Evolutionary conservation across 2,797 vertebrate species (phyloP), one percentile per base, ranked within the genome.

Genomic region (Xenentodon cancila): DNA sequence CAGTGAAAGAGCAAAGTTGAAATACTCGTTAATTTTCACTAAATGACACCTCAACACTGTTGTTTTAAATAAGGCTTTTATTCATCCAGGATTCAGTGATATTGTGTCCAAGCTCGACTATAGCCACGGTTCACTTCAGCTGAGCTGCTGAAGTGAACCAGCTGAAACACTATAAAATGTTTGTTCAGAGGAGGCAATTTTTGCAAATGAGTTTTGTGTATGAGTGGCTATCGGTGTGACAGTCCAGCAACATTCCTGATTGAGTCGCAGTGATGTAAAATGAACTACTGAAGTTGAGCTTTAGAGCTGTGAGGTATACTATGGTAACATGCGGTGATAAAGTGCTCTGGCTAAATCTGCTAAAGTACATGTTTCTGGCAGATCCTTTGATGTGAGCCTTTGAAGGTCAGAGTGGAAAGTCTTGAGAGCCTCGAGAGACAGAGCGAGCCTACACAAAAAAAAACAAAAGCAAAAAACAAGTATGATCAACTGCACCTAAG

Each of bases 31-130:
- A 70, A 75, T 65, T 65, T 60, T 71, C 64, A 72, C 58, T 47
- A 80, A 84, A 80, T 78, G 68, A 60, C 77, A 82, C 61, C 51
- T 59, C 43, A 60, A 3, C 57, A 59, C 47, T 69, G 62, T 56
- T 46, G 22, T 68, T 70, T 73, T 87, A 83, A 91, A 85, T 81
- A 70, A 87, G 71, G 46, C 75, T 66, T 87, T 91, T 90, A 84
- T 92, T 80, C 74, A 66, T 85, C 64, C 48, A 42, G 30, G 56
- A 79, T 85, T 78, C 61, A 48, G 73, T 92, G 75, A 88, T 88
- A 84, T 86, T 88, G 77, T 89, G 91, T 91, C 84, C 72, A 81
- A 79, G 79, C 17, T 6, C 66, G 61, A 69, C 71, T 86, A 84
- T 81, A 55, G 64, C 68, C 64, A 58, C 53, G 64, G 44, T 12